Percentiles rank a stretch among this genome's conserved stretches.
phyloP scores from a whole-genome alignment of 2,888 invertebrate species.

The Drosophila neotestacea region DNA sequence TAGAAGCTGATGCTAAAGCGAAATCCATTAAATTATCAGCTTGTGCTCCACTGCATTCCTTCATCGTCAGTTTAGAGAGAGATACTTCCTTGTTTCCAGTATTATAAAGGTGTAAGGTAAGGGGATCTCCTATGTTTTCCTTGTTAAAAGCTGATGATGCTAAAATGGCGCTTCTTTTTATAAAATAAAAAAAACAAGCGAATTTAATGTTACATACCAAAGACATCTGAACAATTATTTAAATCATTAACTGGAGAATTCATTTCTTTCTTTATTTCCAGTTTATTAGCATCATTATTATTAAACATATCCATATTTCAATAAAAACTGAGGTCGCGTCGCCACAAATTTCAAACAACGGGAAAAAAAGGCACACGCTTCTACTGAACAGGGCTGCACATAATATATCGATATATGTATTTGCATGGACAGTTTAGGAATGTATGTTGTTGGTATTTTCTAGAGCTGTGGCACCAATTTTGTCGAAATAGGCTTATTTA shows the following conservation, averaged over 20 bases:
- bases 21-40: too few relatives aligned
- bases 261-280: constrained; percentile 81
- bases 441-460: too few relatives aligned
- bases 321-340: constrained; percentile 14
- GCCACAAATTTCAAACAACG: constrained; percentile 41
- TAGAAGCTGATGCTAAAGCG: constrained; percentile 41
- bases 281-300: constrained; percentile 21
- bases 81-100: neutral
- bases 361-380: constrained; percentile 29
- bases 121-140: constrained; percentile 19
- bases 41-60: too few relatives aligned
- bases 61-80: neutral
- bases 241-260: constrained; percentile 76
- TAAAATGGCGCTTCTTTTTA: constrained; percentile 55
- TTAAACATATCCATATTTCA: constrained; percentile 27
- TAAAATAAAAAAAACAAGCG: constrained; percentile 1
- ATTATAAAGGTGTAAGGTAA: constrained; percentile 36
- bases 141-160: constrained; percentile 23
- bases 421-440: too few relatives aligned
- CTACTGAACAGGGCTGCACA: neutral
- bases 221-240: constrained; percentile 80
- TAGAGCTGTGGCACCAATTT: too few relatives aligned
- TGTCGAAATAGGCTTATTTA: too few relatives aligned
- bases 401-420: neutral
- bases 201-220: constrained; percentile 61